Evolutionary conservation across 2,797 vertebrate genomes (phyloP), one percentile per base, ranked within the genome.

Genomic region (Poeciliopsis presidionis): DNA sequence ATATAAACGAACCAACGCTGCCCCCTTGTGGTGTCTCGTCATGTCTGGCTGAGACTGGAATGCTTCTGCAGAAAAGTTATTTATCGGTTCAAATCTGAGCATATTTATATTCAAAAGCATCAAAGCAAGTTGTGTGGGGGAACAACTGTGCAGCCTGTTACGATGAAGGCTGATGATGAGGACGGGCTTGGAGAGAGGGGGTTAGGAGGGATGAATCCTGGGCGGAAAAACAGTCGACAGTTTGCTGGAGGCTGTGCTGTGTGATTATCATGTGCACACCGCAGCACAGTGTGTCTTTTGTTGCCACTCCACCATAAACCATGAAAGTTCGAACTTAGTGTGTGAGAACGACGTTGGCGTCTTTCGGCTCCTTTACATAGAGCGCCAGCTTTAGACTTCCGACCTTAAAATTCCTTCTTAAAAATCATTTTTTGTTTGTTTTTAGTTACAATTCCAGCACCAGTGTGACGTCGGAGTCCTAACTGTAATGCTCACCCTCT

Each of bases 241-340:
- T 61, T 70, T 0, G 87, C 92, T 85, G 72, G 75, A 83, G 89
- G 91, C 90, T 41, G 76, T 73, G 77, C 82, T 74, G 91, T 88
- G 87, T 92, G 94, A 91, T 85, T 39, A 86, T 95, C 94, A 95
- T 93, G 93, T 84, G 93, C 84, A 81, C 57, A 5, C 86, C 33
- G 82, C 78, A 88, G 86, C 87, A 94, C 92, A 94, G 83, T 80
- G 85, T 85, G 81, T 75, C 90, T 81, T 89, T 90, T 95, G 92
- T 94, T 88, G 74, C 67, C 65, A 25, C 80, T 84, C 79, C 82
- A 86, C 51, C 51, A 86, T 73, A 80, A 89, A 72, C 77, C 12
- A 5, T 49, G 70, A 61, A 78, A 81, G 78, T 70, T 61, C 5
- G 25, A 59, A 67, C 28, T 76, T 28, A 63, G 72, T 51, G 57